Percentiles rank a stretch among this genome's conserved stretches.
Evolutionary conservation across 2,888 invertebrate species (phyloP).

Genomic region (Cephus sareptanus): DNA sequence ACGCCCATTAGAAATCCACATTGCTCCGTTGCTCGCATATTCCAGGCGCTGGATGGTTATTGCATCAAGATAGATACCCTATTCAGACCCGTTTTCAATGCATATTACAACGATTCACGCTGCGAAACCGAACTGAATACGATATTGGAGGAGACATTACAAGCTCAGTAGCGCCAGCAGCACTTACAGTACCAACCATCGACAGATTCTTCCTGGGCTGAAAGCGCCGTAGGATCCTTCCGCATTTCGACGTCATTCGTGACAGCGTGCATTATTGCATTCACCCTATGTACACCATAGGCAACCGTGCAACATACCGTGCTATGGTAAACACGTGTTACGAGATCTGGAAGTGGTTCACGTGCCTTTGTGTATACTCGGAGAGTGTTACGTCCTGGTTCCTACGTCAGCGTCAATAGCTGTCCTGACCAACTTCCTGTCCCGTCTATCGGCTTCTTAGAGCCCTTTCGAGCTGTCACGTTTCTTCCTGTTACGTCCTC

Average conservation of each 20-base stretch:
- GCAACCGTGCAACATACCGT: background rate
- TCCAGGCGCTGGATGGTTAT: slow-evolving; percentile 40
- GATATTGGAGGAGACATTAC: slow-evolving; percentile 42
- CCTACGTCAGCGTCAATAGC: background rate
- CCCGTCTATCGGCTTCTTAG: background rate
- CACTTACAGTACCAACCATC: background rate
- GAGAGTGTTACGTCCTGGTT: background rate
- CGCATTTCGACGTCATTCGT: background rate
- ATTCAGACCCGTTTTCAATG: slow-evolving; percentile 48
- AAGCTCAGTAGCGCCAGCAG: background rate
- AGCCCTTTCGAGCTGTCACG: background rate
- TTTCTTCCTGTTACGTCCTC: background rate
- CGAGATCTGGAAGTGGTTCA: background rate
- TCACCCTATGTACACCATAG: background rate
- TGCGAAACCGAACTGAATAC: slow-evolving; percentile 50
- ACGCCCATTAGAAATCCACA: slow-evolving; percentile 16
- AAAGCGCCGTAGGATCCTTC: background rate
- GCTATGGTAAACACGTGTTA: background rate
- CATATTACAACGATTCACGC: slow-evolving; percentile 52
- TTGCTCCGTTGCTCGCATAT: slow-evolving; percentile 34
- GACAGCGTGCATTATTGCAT: background rate
- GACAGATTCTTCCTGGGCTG: background rate
- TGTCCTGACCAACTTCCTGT: background rate
- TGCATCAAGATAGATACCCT: slow-evolving; percentile 44
- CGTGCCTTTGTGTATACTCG: background rate